A percentile compares a stretch with the other conserved stretches of the same genome.
Evolutionary conservation across 2,113 vertebrate species (phyloP).

Genomic region (Nestor notabilis): DNA sequence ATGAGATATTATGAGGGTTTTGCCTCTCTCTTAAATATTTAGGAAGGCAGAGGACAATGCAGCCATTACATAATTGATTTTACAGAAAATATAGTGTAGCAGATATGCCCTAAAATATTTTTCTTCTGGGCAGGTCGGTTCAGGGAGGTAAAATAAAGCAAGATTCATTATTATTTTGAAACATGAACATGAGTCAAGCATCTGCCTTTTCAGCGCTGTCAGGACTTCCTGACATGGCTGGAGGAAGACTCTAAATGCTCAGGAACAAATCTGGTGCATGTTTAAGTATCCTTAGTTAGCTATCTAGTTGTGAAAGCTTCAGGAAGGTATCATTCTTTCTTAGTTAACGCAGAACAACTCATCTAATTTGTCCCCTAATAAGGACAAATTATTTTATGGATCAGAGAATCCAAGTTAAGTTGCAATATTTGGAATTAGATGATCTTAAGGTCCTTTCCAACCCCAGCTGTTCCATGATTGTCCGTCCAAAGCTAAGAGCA

Average conservation of each 20-base stretch:
- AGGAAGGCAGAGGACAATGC: background rate
- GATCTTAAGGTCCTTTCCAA: background rate
- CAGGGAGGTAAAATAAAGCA: background rate
- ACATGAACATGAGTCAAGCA: background rate
- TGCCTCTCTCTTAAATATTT: background rate
- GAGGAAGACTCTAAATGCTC: background rate
- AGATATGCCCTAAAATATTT: background rate
- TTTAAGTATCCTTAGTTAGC: background rate
- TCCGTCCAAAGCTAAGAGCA: background rate
- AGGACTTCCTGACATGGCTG: background rate
- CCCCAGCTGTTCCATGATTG: background rate
- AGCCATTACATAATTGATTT: background rate
- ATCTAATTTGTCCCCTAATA: background rate
- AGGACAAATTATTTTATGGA: background rate
- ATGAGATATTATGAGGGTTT: background rate
- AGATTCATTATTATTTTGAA: background rate
- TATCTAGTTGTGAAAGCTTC: background rate
- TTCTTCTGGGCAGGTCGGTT: background rate
- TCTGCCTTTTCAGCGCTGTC: background rate
- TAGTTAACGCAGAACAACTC: background rate
- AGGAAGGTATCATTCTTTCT: background rate
- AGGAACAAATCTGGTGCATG: background rate
- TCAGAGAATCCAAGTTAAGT: background rate
- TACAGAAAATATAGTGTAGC: background rate
- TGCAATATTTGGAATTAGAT: background rate